These are phyloP conservation scores for Ornithoptera priamus DNA, from an alignment of 2,888 invertebrate species.

Conservation along the genomic window DNA sequence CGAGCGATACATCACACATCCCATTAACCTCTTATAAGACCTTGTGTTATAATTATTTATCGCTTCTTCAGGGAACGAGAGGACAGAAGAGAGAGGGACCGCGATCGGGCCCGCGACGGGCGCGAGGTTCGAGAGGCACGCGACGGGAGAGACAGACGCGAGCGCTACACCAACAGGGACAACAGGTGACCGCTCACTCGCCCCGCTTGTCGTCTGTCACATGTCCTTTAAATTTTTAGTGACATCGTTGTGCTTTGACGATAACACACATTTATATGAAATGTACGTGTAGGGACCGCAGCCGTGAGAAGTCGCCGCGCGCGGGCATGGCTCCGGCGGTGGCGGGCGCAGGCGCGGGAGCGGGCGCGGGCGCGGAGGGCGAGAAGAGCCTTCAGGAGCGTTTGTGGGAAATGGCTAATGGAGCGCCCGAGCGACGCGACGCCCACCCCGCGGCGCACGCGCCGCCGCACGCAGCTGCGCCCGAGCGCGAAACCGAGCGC, in stretches of 20 bases:
- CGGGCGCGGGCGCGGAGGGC: constrained; percentile 31
- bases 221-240: too few species aligned
- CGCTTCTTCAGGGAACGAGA: constrained; percentile 34
- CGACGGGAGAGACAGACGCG: constrained; percentile 44
- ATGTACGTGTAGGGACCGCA: constrained; percentile 48
- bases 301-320: constrained; percentile 65
- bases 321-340: constrained; percentile 20
- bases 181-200: neutral
- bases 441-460: constrained; percentile 30
- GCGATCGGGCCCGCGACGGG: constrained; percentile 43
- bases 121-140: constrained; percentile 44
- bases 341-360: too few species aligned
- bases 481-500: constrained; percentile 2
- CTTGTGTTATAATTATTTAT: neutral
- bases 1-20: too few species aligned
- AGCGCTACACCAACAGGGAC: constrained; percentile 37
- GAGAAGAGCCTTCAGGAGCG: constrained; percentile 74
- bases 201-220: neutral
- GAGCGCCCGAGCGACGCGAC: constrained; percentile 48
- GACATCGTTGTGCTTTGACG: too few species aligned
- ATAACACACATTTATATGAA: too few species aligned
- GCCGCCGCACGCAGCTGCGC: neutral
- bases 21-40: too few species aligned
- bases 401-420: constrained; percentile 77
- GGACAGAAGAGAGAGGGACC: constrained; percentile 45